phyloP scores from a whole-genome alignment of 2,797 vertebrate genomes.

The Anniella stebbinsi region DNA sequence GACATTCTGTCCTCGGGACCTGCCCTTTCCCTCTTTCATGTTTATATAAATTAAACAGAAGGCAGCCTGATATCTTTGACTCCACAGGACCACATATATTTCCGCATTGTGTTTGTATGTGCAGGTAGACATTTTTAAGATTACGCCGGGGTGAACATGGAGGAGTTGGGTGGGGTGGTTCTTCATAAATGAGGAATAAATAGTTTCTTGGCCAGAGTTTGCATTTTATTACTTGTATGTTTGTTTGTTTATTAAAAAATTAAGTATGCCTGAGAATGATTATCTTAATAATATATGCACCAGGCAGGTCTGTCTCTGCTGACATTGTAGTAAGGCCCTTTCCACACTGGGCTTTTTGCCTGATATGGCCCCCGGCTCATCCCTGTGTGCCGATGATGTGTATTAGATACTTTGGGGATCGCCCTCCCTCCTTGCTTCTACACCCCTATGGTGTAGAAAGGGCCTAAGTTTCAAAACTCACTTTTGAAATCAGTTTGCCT shows the following conservation, averaged over 20 bases:
- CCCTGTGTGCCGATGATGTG: too few relatives aligned
- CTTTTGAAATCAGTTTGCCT: slow-evolving; percentile 21
- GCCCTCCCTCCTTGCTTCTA: too few relatives aligned
- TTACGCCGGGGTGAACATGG: not conserved
- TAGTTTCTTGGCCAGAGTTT: not conserved
- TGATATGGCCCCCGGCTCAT: too few relatives aligned
- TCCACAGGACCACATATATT: slow-evolving; percentile 12
- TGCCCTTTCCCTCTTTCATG: not conserved
- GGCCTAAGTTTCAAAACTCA: not conserved
- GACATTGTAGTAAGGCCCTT: not conserved
- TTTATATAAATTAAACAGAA: slow-evolving; percentile 50
- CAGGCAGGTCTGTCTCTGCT: not conserved
- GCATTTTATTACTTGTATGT: not conserved
- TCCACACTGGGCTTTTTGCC: too few relatives aligned
- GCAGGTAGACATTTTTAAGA: slow-evolving; percentile 5
- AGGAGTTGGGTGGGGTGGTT: not conserved
- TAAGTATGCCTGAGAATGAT: not conserved
- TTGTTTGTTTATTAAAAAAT: not conserved
- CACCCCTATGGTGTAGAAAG: too few relatives aligned
- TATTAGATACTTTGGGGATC: too few relatives aligned
- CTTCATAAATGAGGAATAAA: not conserved
- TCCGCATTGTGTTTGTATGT: slow-evolving; percentile 12
- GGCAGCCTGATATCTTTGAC: slow-evolving; percentile 13
- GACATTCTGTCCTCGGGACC: not conserved
- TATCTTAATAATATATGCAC: not conserved